Conservation (phyloP, 2,888 invertebrate species). For the Erannis defoliaria region DNA sequence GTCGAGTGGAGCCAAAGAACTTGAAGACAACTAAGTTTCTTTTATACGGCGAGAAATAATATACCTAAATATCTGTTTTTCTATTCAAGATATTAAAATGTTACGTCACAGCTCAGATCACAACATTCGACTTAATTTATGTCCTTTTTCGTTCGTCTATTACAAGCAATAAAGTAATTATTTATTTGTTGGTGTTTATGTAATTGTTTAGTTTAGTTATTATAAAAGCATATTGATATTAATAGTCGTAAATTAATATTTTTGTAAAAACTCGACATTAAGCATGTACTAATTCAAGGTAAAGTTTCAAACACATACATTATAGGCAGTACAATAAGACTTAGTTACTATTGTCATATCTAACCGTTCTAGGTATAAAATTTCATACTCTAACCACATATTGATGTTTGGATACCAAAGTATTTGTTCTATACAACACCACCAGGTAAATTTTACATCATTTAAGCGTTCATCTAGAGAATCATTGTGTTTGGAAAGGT, state of each 20-base stretch:
- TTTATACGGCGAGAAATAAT: conserved; percentile 1
- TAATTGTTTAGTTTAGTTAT: neutral
- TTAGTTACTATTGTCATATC: no score
- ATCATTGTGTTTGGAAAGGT: conserved; percentile 33
- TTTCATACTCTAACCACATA: neutral
- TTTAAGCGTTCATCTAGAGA: conserved; percentile 5
- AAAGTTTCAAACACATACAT: no score
- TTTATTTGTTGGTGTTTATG: neutral
- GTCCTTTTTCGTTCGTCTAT: neutral
- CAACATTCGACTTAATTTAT: neutral
- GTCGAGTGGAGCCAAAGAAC: conserved; percentile 13
- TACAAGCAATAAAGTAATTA: neutral
- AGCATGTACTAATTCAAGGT: no score
- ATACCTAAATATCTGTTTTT: conserved; percentile 11
- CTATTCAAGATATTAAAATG: neutral
- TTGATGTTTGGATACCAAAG: neutral
- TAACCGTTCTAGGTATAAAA: no score
- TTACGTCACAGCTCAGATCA: conserved; percentile 5
- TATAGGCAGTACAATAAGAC: no score
- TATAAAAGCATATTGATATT: no score
- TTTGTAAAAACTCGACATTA: no score
- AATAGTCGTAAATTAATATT: no score
- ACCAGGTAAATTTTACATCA: neutral
- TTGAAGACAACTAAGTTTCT: conserved; percentile 25
- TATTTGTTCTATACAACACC: neutral